Conservation (phyloP, 2,797 vertebrate genomes). For the Tapirus indicus region DNA sequence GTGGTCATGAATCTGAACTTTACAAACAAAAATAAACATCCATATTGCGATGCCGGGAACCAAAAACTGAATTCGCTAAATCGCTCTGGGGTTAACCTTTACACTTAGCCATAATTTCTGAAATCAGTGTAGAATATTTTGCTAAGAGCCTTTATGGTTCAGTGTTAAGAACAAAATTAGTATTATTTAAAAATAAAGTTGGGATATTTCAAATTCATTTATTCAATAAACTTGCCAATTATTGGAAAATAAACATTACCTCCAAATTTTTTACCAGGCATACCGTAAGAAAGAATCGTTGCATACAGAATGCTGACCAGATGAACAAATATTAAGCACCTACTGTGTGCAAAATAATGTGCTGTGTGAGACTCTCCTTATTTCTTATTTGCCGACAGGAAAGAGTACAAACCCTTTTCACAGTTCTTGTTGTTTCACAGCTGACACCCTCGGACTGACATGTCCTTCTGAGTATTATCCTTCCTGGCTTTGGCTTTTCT, state of each 20-base stretch:
- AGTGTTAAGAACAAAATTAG: slow-evolving; percentile 66
- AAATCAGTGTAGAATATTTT: slow-evolving; percentile 45
- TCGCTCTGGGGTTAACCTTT: not conserved
- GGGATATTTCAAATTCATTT: not conserved
- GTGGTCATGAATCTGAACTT: not conserved
- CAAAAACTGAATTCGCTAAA: not conserved
- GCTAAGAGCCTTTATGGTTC: slow-evolving; percentile 36
- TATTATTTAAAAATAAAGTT: slow-evolving; percentile 59
- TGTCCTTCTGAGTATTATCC: slow-evolving; percentile 54
- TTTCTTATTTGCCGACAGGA: slow-evolving; percentile 40
- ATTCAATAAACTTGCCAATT: slow-evolving; percentile 40
- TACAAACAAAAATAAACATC: slow-evolving; percentile 20
- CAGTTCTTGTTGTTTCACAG: slow-evolving; percentile 31
- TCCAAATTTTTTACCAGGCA: not conserved
- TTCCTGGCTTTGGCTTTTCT: slow-evolving; percentile 60
- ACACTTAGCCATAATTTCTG: slow-evolving; percentile 23
- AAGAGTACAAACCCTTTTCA: not conserved
- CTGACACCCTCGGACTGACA: not conserved
- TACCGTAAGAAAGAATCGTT: slow-evolving; percentile 3
- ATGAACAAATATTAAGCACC: not conserved
- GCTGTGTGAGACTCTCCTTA: not conserved
- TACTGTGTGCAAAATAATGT: not conserved
- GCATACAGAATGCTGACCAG: not conserved
- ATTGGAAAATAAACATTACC: slow-evolving; percentile 49
- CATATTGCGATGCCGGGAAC: not conserved